phyloP scores from a whole-genome alignment of 2,113 vertebrate genomes.

The Columbina picui region DNA sequence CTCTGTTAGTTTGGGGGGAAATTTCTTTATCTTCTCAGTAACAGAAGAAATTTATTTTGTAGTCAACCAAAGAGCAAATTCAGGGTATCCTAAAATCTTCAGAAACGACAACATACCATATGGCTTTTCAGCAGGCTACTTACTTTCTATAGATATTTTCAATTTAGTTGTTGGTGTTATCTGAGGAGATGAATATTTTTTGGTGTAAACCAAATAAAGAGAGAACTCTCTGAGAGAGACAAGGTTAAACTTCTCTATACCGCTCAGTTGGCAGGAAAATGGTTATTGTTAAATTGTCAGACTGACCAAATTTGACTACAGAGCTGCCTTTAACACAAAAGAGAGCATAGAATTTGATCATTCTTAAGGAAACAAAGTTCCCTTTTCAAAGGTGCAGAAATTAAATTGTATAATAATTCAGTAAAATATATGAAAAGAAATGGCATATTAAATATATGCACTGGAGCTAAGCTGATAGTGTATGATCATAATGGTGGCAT shows the following conservation, averaged over 20 bases:
- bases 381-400: not conserved
- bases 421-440: not conserved
- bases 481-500: not conserved
- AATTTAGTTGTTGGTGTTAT: not conserved
- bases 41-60: not conserved
- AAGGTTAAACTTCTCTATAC: not conserved
- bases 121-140: not conserved
- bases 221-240: not conserved
- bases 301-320: not conserved
- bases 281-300: not conserved
- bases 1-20: not conserved
- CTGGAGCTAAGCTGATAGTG: not conserved
- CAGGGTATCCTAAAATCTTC: not conserved
- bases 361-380: not conserved
- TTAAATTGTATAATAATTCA: not conserved
- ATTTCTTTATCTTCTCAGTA: not conserved
- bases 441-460: not conserved
- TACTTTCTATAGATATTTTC: not conserved
- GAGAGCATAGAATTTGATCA: fast-evolving
- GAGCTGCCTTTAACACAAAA: not conserved
- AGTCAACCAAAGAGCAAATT: not conserved
- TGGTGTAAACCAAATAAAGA: not conserved
- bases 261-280: not conserved
- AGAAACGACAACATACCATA: not conserved
- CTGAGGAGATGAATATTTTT: not conserved